Base-by-base conservation (phyloP, 2,888 invertebrate species). In the Oscheius myriophilus region DNA sequence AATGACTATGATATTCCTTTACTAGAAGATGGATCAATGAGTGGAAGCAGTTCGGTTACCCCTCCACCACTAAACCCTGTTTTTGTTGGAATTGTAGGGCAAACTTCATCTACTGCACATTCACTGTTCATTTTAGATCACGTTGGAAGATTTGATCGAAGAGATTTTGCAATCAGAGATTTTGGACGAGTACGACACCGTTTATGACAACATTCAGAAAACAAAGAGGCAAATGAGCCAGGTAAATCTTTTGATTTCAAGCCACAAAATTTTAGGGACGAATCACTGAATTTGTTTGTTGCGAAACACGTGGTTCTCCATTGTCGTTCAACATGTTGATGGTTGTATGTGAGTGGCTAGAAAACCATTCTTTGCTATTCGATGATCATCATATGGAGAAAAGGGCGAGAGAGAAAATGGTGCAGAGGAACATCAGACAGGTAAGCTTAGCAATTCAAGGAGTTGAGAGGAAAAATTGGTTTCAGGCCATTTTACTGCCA, bases 141-240 rank as follows among this genome's bases (percentile, higher is more conserved):
- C 73, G 25, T 45, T 73, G 23, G 73, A 73, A 33, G 73, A 73
- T 25, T 68, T 73, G 33, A 45, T 73, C 12, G 73, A 73, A 33
- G 73, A 73, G 55, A 73, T 73, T 49, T 62, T 73, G 6, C 73
- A 73, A 53, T 58, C 73, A 2, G 73, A 73, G 25, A 71, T 73
- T n/a, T 59, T 68, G 6, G 73, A 73, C 23, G 73, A 73, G 33
- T 67, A 57, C 14, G 73, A 73, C 39, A 55, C 68, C 4, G 69
- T 73, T 21, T n/a, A 63, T 9, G 73, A 73, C 42, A 73, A 73
- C 43, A 62, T 68, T 0, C 54, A 62, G 14, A 51, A 46, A 25
- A 26, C 43, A 14, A 66, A 49, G 45, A 11, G 70, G 14, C 45
- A 68, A 9, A 21, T 46, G 12, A 45, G 39, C 23, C 25, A 63